These are phyloP conservation scores for Hippotragus niger DNA, from an alignment of 2,113 vertebrate genomes.

Conservation along the genomic window DNA sequence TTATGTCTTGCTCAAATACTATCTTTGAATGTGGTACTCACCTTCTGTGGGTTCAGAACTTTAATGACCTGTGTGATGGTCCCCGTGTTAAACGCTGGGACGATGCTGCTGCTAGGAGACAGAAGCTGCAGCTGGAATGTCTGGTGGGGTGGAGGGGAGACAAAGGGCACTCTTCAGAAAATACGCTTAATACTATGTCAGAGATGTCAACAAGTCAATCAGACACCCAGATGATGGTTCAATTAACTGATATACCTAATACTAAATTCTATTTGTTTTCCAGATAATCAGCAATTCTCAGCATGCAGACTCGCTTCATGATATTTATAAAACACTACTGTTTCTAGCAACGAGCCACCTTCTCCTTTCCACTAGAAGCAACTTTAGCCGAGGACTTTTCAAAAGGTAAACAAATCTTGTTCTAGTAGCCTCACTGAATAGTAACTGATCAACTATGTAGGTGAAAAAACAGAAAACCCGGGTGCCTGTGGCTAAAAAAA, in stretches of 20 bases:
- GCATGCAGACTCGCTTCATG: neutral
- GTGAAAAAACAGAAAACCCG: slow-evolving; percentile 1
- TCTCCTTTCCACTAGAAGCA: slow-evolving; percentile 3
- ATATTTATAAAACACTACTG: neutral
- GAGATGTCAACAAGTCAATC: neutral
- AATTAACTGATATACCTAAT: neutral
- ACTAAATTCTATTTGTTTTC: slow-evolving; percentile 1
- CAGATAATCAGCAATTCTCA: neutral
- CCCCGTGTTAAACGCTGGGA: slow-evolving; percentile 97
- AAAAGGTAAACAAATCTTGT: slow-evolving; percentile 43
- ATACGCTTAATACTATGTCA: neutral
- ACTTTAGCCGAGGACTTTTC: slow-evolving; percentile 24
- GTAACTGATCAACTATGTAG: slow-evolving; percentile 46
- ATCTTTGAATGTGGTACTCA: slow-evolving; percentile 74
- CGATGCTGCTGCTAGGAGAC: slow-evolving; percentile 97
- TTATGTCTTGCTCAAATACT: neutral
- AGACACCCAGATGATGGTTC: neutral
- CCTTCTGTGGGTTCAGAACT: slow-evolving; percentile 99
- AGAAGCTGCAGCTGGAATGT: slow-evolving; percentile 99
- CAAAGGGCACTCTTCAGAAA: slow-evolving; percentile 56
- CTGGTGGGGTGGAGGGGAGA: slow-evolving; percentile 74
- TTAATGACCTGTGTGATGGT: slow-evolving; percentile 98
- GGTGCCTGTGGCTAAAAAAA: neutral
- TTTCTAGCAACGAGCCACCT: neutral
- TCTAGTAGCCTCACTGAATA: neutral